Evolutionary conservation across 2,888 invertebrate species (phyloP).

Genomic region (Hydraecia micacea): DNA sequence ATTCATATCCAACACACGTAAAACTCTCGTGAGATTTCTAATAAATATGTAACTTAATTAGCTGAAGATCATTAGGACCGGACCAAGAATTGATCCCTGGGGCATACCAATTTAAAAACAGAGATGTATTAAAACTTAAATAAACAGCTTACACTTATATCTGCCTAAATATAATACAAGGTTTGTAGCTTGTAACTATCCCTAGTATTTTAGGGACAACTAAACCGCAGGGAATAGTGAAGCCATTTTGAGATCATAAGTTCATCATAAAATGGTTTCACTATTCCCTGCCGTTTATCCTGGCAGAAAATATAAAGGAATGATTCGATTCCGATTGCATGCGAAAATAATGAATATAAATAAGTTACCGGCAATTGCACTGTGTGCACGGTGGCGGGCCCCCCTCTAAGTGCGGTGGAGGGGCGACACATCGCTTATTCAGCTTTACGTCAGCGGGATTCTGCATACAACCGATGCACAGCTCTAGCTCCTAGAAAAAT

Average conservation of each 20-base stretch:
- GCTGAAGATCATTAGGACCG: background rate
- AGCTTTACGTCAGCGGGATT: conserved; percentile 94
- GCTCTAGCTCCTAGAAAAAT: conserved; percentile 92
- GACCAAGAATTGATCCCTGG: conserved; percentile 16
- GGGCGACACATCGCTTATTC: conserved; percentile 91
- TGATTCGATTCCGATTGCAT: background rate
- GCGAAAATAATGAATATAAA: background rate
- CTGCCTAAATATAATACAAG: background rate
- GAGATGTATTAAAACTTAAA: background rate
- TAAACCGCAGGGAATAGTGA: background rate
- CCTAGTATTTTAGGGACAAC: background rate
- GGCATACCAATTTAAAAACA: conserved; percentile 2
- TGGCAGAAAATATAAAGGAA: background rate
- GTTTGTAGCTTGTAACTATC: background rate
- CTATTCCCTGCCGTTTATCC: background rate
- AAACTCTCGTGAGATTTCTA: background rate
- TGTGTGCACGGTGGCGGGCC: conserved; percentile 82
- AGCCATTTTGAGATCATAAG: background rate
- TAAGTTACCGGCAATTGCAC: conserved; percentile 82
- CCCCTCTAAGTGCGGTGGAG: conserved; percentile 81
- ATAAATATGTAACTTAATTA: background rate
- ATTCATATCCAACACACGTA: background rate
- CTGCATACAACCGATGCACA: conserved; percentile 97
- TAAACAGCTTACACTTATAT: background rate
- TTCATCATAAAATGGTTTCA: conserved; percentile 4